Evolutionary conservation across 1,140 invertebrate genomes (phyloP), one percentile per base, ranked within the genome.

Genomic region (Meloidogyne exigua): DNA sequence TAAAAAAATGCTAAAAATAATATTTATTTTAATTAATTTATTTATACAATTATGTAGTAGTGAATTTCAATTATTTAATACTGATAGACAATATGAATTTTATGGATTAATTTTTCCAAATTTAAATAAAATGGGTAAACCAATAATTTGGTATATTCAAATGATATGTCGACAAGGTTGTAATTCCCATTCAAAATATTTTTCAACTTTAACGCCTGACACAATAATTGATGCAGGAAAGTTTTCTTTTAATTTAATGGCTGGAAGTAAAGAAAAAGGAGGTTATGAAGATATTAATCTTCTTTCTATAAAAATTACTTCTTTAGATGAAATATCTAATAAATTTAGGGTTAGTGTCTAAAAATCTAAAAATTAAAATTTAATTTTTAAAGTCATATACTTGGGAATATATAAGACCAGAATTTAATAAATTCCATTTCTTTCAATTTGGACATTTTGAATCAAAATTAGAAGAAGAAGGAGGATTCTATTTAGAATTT

Each of bases 191-290:
- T 57, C 49, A 57, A 57, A 57, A 57, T 57, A 57, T 57, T 57
- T n/a, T 57, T 57, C 49, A n/a, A 57, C 49, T n/a, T n/a, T 57
- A 21, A 57, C 49, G 1, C 18, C 49, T n/a, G 49, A 57, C n/a
- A 57, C 49, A 9, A n/a, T n/a, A 57, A 57, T n/a, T 57, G 49
- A 57, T 57, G 49, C 49, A n/a, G 49, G 49, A 57, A 57, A 57
- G n/a, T 57, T 57, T 57, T n/a, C 49, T 57, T 57, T 57, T 57
- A 57, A 57, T 57, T 57, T 57, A n/a, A n/a, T 57, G n/a, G 49
- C 49, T n/a, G 49, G 5, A 57, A 57, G 18, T 18, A 57, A 57
- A n/a, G 21, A n/a, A 57, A 18, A 57, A n/a, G 49, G 49, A 57
- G 49, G 49, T 57, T 57, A n/a, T 57, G 49, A 57, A 57, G 49